Evolutionary conservation across 2,888 invertebrate genomes (phyloP), one percentile per base, ranked within the genome.

Genomic region (Metalampra italica): DNA sequence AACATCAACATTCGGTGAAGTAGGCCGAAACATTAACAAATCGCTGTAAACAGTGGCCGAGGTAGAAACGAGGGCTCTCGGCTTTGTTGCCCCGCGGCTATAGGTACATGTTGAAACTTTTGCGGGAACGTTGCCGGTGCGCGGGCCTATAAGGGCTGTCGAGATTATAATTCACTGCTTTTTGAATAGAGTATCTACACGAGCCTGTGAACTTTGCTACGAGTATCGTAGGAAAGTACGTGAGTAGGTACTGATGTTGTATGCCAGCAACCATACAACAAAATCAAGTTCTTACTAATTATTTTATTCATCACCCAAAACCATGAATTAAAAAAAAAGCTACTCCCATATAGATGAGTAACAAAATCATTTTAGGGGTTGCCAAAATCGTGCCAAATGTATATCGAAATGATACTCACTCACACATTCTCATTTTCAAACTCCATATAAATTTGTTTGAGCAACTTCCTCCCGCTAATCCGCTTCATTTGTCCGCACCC

Each of bases 41-140:
- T 36, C n/a, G n/a, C 36, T 36, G 36, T n/a, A 36, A 36, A 36
- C 36, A 11, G 11, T n/a, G n/a, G 36, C 36, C 36, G n/a, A 36
- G 36, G 11, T 5, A n/a, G n/a, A n/a, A n/a, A 3, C 36, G 36
- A 36, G 36, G 36, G 36, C 36, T n/a, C 36, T 36, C n/a, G 36
- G n/a, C 58, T 62, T 67, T 57, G 59, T 62, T 15, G 44, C 56
- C 66, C 58, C 43, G 53, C 55, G 57, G 59, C 51, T 49, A 47
- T 62, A 66, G 58, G 55, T 59, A 43, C 52, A 59, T 60, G 64
- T 57, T 55, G 51, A 57, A 64, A 66, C 57, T 61, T 64, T 66
- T 60, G 56, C 55, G 57, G 56, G 44, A 46, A 53, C 49, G 30
- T 29, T 36, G 11, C n/a, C 29, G 13, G 29, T 12, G 29, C 12